phyloP scores from a whole-genome alignment of 2,888 invertebrate genomes.

The Eugnorisma glareosa region DNA sequence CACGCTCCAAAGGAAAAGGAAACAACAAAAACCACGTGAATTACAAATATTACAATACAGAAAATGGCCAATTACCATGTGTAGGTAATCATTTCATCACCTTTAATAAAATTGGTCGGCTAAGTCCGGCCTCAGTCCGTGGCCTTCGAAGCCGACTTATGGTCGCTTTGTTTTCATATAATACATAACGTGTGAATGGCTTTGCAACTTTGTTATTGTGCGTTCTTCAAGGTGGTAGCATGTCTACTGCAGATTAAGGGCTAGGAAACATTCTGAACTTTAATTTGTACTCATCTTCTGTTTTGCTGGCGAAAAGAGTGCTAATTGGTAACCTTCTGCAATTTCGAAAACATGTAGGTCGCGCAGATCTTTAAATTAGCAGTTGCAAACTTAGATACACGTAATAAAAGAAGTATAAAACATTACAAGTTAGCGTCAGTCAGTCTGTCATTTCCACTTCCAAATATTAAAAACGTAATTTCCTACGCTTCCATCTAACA shows the following conservation, averaged over 20 bases:
- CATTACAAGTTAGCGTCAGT: not conserved
- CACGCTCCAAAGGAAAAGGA: slow-evolving; percentile 69
- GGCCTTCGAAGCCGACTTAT: slow-evolving; percentile 78
- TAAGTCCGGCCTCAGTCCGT: slow-evolving; percentile 70
- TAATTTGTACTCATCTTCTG: not conserved
- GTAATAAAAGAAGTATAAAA: not conserved
- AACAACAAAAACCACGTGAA: slow-evolving; percentile 63
- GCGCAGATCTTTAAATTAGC: not conserved
- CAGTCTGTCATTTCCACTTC: slow-evolving; percentile 19
- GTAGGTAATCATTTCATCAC: slow-evolving; percentile 76
- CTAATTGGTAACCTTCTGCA: not conserved
- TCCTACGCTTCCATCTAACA: slow-evolving; percentile 37
- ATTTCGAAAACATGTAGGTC: not conserved
- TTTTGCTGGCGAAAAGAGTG: not conserved
- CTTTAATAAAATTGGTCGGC: slow-evolving; percentile 73
- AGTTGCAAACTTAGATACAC: no score
- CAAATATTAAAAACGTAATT: slow-evolving; percentile 37
- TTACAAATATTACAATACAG: slow-evolving; percentile 69
- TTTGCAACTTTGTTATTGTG: slow-evolving; percentile 72
- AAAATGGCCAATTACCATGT: slow-evolving; percentile 73
- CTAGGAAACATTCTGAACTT: not conserved
- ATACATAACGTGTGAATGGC: slow-evolving; percentile 77
- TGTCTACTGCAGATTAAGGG: slow-evolving; percentile 50
- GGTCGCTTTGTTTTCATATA: slow-evolving; percentile 77
- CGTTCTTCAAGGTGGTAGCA: slow-evolving; percentile 65